phyloP scores from a whole-genome alignment of 1,140 invertebrate species.

The Chironomus striatipennis region DNA sequence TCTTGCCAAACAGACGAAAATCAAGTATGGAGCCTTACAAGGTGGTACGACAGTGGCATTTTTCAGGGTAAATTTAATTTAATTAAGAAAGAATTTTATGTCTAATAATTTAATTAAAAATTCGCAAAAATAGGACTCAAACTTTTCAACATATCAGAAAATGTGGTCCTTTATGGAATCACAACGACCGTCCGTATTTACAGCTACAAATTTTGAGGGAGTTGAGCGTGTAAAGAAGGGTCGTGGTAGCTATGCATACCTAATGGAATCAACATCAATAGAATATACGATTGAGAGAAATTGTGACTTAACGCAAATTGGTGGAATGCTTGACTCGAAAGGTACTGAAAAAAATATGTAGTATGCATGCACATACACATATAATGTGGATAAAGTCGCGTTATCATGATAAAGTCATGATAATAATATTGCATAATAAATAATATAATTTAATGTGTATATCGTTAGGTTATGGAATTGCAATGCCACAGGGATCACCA shows the following conservation, averaged over 20 bases:
- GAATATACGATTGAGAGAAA: conserved; percentile 86
- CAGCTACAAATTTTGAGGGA: conserved; percentile 73
- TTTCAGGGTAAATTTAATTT: conserved; percentile 62
- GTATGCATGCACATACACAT: conserved; percentile 45
- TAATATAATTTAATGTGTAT: too few relatives aligned
- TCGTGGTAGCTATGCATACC: conserved; percentile 76
- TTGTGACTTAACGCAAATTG: conserved; percentile 84
- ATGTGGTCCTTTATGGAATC: conserved; percentile 94
- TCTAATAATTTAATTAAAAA: neutral
- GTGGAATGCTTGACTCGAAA: conserved; percentile 82
- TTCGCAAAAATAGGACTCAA: conserved; percentile 63
- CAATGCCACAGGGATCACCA: conserved; percentile 57
- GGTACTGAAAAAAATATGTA: conserved; percentile 89
- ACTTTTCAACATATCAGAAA: conserved; percentile 81
- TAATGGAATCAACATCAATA: conserved; percentile 90
- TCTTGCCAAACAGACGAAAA: conserved; percentile 90
- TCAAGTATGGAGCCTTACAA: conserved; percentile 91
- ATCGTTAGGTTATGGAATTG: neutral
- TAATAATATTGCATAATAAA: too few relatives aligned
- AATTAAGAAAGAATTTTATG: neutral
- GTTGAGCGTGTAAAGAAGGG: conserved; percentile 75
- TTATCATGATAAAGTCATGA: too few relatives aligned
- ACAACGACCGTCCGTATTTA: conserved; percentile 73
- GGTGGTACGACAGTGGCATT: conserved; percentile 88
- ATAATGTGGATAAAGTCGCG: neutral